Conservation (phyloP, 2,797 vertebrate species). For the Melanotaenia trifasciata region DNA sequence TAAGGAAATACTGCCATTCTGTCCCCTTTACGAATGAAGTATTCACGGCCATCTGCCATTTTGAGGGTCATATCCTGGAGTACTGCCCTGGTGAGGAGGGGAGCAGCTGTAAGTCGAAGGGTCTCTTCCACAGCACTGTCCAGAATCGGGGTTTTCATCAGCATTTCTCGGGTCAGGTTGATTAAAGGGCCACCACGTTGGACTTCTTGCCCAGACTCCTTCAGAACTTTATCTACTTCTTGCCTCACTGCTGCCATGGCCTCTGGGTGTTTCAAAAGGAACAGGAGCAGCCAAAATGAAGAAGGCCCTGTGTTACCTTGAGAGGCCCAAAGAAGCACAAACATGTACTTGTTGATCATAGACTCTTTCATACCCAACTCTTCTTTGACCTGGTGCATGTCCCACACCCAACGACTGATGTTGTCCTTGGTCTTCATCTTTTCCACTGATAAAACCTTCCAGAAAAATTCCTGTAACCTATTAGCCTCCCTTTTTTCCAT, state of each 20-base stretch:
- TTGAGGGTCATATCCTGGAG: constrained; percentile 80
- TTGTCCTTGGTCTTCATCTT: constrained; percentile 81
- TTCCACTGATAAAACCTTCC: constrained; percentile 80
- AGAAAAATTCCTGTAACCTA: constrained; percentile 83
- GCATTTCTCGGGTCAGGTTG: constrained; percentile 82
- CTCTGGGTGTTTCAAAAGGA: constrained; percentile 89
- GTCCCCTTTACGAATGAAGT: constrained; percentile 87
- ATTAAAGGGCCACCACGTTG: constrained; percentile 66
- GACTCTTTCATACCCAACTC: constrained; percentile 70
- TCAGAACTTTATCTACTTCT: constrained; percentile 82
- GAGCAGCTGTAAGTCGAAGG: constrained; percentile 83
- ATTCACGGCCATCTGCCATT: constrained; percentile 79
- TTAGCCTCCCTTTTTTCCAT: constrained; percentile 80
- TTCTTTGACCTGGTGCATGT: constrained; percentile 73
- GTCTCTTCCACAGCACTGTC: constrained; percentile 91
- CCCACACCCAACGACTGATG: constrained; percentile 87
- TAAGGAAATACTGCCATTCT: constrained; percentile 88
- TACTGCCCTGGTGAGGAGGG: constrained; percentile 84
- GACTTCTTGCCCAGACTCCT: constrained; percentile 77
- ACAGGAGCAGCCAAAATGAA: constrained; percentile 91
- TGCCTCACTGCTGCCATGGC: constrained; percentile 86
- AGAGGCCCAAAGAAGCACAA: constrained; percentile 93
- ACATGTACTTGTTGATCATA: constrained; percentile 88
- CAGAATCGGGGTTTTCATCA: constrained; percentile 84
- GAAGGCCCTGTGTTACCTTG: constrained; percentile 92